phyloP scores from a whole-genome alignment of 2,797 vertebrate species.

The Argyrosomus regius region DNA sequence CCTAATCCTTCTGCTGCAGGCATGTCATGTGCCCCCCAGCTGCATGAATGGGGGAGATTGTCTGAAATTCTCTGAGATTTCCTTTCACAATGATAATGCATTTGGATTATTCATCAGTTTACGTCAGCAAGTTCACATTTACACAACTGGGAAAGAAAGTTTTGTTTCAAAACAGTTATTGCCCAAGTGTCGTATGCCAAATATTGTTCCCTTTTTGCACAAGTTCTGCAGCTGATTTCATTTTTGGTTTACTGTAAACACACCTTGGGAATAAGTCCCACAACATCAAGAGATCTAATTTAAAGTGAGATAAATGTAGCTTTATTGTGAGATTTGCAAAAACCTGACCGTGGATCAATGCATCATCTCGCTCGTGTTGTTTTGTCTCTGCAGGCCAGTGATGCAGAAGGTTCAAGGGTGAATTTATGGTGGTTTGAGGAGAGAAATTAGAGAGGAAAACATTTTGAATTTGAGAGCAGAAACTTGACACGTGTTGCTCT shows the following conservation, averaged over 20 bases:
- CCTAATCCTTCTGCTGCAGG: conserved; percentile 82
- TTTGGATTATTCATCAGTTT: conserved; percentile 68
- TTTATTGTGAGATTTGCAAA: background rate
- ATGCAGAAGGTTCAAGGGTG: background rate
- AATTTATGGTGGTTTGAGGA: background rate
- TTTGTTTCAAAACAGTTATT: conserved; percentile 1
- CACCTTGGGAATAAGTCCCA: background rate
- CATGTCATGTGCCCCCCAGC: conserved; percentile 81
- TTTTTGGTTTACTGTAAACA: background rate
- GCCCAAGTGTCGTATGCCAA: background rate
- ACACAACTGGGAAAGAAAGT: conserved; percentile 2
- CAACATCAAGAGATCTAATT: background rate
- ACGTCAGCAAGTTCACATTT: conserved; percentile 44
- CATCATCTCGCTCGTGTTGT: conserved; percentile 1
- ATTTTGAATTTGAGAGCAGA: conserved; percentile 28
- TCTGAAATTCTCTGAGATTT: conserved; percentile 76
- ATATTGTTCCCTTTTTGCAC: conserved; percentile 45
- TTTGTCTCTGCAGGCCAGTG: background rate
- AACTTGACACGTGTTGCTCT: background rate
- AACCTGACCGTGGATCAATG: background rate
- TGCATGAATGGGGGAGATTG: conserved; percentile 85
- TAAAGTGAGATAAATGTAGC: background rate
- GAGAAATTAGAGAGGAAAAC: conserved; percentile 29
- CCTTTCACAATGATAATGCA: conserved; percentile 68
- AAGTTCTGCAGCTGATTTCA: background rate